These are phyloP conservation scores for Phrynocephalus forsythii DNA, from an alignment of 2,797 vertebrate genomes.

Conservation along the genomic window DNA sequence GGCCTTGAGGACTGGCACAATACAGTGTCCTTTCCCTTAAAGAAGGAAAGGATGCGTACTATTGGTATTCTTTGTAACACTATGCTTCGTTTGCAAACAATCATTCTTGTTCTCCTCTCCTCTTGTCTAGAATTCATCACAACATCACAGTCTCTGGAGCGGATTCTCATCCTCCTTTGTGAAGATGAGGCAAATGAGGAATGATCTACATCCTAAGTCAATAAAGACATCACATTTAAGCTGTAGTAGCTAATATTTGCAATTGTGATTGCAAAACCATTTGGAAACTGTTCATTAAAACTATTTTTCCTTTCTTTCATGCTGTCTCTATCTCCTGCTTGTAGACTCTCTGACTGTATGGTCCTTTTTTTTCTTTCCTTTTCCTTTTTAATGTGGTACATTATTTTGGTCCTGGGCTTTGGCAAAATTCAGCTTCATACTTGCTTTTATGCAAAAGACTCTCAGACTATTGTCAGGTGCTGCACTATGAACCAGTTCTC, in stretches of 20 bases:
- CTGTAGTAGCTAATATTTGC: too few species aligned
- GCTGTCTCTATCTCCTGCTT: slow-evolving; percentile 2
- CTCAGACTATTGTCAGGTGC: slow-evolving; percentile 28
- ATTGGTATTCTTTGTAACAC: too few species aligned
- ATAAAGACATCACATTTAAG: too few species aligned
- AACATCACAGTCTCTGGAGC: too few species aligned
- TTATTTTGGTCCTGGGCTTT: neutral
- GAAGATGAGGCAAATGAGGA: too few species aligned
- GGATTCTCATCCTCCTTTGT: too few species aligned
- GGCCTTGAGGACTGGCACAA: neutral
- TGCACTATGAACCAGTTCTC: neutral
- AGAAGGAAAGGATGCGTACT: too few species aligned
- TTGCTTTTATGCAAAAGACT: slow-evolving; percentile 28
- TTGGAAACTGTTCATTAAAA: neutral
- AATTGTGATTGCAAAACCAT: neutral
- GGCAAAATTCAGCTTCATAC: slow-evolving; percentile 34
- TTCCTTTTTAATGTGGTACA: slow-evolving; percentile 2
- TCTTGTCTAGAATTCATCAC: too few species aligned
- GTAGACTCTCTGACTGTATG: slow-evolving; percentile 25
- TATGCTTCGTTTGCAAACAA: too few species aligned
- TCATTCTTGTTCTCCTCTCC: too few species aligned
- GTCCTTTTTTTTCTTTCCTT: neutral
- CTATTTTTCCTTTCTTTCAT: neutral
- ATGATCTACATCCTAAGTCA: too few species aligned
- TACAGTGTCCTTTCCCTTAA: neutral